Evolutionary conservation across 2,113 vertebrate genomes (phyloP).

Genomic region (Ariopsis seemanni): DNA sequence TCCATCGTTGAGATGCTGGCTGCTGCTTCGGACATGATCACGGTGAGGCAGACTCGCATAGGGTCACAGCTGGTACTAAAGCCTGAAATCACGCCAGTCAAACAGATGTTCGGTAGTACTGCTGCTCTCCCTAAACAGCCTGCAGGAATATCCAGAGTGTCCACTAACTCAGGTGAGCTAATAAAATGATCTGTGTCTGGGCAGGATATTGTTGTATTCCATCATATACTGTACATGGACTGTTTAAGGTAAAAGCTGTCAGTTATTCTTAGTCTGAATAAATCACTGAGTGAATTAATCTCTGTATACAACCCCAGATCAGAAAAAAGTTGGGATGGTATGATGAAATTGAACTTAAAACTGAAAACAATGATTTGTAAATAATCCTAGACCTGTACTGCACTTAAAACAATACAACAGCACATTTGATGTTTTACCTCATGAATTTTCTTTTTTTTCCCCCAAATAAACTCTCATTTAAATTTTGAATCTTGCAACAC

Average conservation of each 20-base stretch:
- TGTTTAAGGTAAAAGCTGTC: background rate
- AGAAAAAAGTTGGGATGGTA: too few species aligned
- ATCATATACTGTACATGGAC: background rate
- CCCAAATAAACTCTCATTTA: too few species aligned
- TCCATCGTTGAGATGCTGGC: conserved; percentile 80
- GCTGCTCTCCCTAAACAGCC: background rate
- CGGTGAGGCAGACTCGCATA: conserved; percentile 72
- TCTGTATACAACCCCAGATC: too few species aligned
- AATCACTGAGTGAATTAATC: too few species aligned
- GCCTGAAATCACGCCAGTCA: conserved; percentile 20
- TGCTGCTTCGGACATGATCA: conserved; percentile 73
- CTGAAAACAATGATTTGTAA: too few species aligned
- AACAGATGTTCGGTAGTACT: background rate
- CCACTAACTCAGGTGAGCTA: conserved; percentile 32
- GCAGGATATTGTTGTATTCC: background rate
- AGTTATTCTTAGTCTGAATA: background rate
- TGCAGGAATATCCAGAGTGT: background rate
- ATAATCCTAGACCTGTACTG: too few species aligned
- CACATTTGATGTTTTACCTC: too few species aligned
- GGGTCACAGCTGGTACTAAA: conserved; percentile 81
- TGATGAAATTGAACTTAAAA: too few species aligned
- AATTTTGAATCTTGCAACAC: too few species aligned
- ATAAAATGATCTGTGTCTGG: background rate
- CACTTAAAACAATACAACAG: too few species aligned
- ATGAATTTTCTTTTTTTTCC: too few species aligned